Base-by-base conservation (phyloP, 2,888 invertebrate genomes). In the Epinotia ramella region DNA sequence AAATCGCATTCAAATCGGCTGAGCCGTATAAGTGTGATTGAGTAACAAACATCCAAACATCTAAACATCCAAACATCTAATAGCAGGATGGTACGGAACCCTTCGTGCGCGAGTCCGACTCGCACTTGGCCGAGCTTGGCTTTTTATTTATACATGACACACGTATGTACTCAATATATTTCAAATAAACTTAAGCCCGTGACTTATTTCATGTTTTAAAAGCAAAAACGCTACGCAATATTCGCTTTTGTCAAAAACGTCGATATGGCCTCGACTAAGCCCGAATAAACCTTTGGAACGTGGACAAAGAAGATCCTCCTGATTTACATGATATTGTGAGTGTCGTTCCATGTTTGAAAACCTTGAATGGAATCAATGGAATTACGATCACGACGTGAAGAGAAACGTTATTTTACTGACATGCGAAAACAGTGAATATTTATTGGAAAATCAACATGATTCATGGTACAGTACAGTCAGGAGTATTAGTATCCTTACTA, bases 251-350 rank as follows among this genome's bases (percentile, higher is more conserved):
- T 33, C n/a, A 28, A 13, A 49, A 13, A 28, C 28, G 59, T 12
- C 24, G 33, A 56, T 28, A 46, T 18, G 18, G 44, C n/a, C 6
- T 18, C 28, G 18, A 20, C 24, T 44, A 46, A 46, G 20, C 40
- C 59, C 33, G 18, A 66, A 60, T 73, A 40, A 73, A 66, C 49
- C 40, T 7, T 73, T 59, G 18, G 20, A 64, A 46, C 28, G 13
- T 59, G n/a, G 60, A 66, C 66, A 66, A 73, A 60, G 60, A 66
- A 46, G 72, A 49, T 46, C 33, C 28, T 13, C 49, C 44, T 2
- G 65, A 73, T 66, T 73, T 66, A 20, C 73, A 66, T 73, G 60
- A 40, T 66, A 73, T 73, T 66, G 73, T 73, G 66, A 73, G 73
- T 66, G 73, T 59, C 60, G 66, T 66, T 60, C 11, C 59, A 28